Conservation (phyloP, 2,797 vertebrate species). For the Pseudochaenichthys georgianus region DNA sequence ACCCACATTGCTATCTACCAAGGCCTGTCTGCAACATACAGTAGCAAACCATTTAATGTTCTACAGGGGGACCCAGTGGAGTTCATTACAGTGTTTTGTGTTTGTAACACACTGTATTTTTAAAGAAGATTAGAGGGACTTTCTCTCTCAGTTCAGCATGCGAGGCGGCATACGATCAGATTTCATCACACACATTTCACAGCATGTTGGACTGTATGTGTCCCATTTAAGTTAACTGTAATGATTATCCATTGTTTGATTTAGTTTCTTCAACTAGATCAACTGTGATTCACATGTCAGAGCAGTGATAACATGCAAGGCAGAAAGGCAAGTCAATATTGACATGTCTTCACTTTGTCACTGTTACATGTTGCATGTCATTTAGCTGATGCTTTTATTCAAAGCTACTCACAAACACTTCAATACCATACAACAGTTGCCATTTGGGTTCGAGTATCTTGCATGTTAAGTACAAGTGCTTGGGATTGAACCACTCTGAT, state of each 20-base stretch:
- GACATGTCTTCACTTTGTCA: too few relatives aligned
- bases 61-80: slow-evolving; percentile 32
- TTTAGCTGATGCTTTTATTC: too few relatives aligned
- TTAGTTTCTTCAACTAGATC: not conserved
- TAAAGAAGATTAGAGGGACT: slow-evolving; percentile 35
- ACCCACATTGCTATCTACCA: slow-evolving; percentile 10
- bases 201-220: slow-evolving; percentile 10
- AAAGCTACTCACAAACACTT: too few relatives aligned
- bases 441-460: too few relatives aligned
- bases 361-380: too few relatives aligned
- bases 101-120: slow-evolving; percentile 21
- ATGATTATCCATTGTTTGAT: slow-evolving; percentile 31
- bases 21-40: slow-evolving; percentile 37
- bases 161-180: slow-evolving; percentile 15
- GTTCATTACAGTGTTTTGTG: slow-evolving; percentile 30
- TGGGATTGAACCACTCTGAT: too few relatives aligned
- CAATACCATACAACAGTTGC: too few relatives aligned
- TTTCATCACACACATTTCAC: slow-evolving; percentile 16
- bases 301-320: slow-evolving; percentile 6
- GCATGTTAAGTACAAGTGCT: too few relatives aligned
- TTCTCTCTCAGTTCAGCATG: slow-evolving; percentile 23
- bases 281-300: slow-evolving; percentile 26
- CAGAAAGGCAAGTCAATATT: slow-evolving; percentile 12
- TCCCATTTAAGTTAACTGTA: slow-evolving; percentile 24
- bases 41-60: slow-evolving; percentile 41